These are phyloP conservation scores for Spatulosminthurus flaviceps DNA, from an alignment of 2,888 invertebrate genomes.

Conservation along the genomic window DNA sequence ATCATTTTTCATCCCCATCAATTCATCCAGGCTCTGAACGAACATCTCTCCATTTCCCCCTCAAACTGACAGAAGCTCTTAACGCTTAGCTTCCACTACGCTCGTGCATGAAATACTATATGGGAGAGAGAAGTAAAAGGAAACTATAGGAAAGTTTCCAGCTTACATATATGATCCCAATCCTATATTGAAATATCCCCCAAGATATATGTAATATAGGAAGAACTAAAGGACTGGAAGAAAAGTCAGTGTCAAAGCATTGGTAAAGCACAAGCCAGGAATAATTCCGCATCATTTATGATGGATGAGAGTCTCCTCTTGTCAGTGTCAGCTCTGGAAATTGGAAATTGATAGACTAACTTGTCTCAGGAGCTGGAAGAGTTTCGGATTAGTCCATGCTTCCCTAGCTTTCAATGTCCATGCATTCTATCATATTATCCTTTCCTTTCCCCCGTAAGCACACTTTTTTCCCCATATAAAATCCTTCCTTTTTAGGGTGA, in stretches of 20 bases:
- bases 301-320: conserved; percentile 7
- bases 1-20: conserved; percentile 10
- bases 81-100: no score
- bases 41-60: background rate
- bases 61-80: no score
- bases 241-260: background rate
- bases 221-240: background rate
- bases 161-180: no score
- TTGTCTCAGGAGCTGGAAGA: background rate
- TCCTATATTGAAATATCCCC: no score
- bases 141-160: no score
- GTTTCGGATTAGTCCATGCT: background rate
- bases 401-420: background rate
- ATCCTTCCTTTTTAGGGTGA: background rate
- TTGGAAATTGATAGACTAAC: conserved; percentile 13
- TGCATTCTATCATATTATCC: background rate
- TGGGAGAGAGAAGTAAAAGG: no score
- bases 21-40: background rate
- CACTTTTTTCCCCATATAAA: background rate
- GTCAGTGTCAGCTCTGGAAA: conserved; percentile 4
- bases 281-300: conserved; percentile 18
- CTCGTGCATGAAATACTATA: no score
- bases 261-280: background rate
- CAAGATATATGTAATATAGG: background rate
- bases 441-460: background rate